These are phyloP conservation scores for Cistogaster globosa DNA, from an alignment of 2,888 invertebrate species.

Conservation along the genomic window DNA sequence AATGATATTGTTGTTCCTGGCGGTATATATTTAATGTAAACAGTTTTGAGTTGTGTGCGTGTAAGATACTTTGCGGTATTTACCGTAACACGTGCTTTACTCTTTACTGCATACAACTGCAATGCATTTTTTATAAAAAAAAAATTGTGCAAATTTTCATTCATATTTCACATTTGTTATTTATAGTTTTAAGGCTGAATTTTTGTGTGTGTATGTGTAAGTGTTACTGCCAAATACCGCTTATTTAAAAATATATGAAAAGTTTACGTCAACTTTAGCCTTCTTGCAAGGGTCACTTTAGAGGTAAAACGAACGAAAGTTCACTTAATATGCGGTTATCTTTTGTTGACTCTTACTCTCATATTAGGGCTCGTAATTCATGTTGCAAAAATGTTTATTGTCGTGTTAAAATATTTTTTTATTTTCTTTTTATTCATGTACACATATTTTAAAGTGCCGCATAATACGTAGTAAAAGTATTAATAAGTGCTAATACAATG, in stretches of 20 bases:
- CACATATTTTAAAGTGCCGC: neutral
- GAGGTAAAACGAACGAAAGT: slow-evolving; percentile 46
- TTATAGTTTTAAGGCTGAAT: slow-evolving; percentile 62
- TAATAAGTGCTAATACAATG: too few species aligned
- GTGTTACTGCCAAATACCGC: slow-evolving; percentile 52
- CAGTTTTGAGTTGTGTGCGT: neutral
- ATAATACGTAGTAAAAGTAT: neutral
- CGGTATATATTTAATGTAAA: neutral
- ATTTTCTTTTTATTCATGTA: neutral
- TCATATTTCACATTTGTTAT: slow-evolving; percentile 61
- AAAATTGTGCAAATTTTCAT: slow-evolving; percentile 52
- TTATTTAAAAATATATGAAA: slow-evolving; percentile 32
- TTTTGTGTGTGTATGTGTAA: neutral
- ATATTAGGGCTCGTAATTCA: slow-evolving; percentile 3
- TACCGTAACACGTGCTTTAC: slow-evolving; percentile 56
- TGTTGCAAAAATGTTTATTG: slow-evolving; percentile 24
- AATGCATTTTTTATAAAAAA: neutral
- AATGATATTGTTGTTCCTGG: neutral
- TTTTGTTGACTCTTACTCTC: neutral
- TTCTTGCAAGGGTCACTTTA: slow-evolving; percentile 57
- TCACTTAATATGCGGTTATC: slow-evolving; percentile 35
- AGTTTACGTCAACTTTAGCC: slow-evolving; percentile 68
- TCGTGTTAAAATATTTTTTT: neutral
- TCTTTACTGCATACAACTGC: slow-evolving; percentile 14
- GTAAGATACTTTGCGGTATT: slow-evolving; percentile 34